Conservation (phyloP, 2,888 invertebrate genomes). For the Sycophila texana region DNA sequence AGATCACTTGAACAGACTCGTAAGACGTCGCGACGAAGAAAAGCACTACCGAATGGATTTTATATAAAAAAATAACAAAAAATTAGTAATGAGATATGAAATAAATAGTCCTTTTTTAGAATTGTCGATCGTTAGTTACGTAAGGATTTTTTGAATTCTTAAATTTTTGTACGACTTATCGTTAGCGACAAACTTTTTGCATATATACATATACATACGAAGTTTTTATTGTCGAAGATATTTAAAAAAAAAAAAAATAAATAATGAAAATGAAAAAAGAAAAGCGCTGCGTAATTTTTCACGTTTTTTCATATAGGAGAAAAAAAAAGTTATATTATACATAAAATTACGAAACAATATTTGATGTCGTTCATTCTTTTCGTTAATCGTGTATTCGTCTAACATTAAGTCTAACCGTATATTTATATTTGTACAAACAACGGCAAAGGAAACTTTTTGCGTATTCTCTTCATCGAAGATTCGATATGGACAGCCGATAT, state of each 20-base stretch:
- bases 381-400: slow-evolving; percentile 31
- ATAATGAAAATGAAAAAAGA: slow-evolving; percentile 33
- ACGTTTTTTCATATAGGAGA: slow-evolving; percentile 48
- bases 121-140: slow-evolving; percentile 49
- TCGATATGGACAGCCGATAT: background rate
- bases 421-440: slow-evolving; percentile 44
- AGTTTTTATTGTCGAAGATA: slow-evolving; percentile 47
- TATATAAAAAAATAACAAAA: slow-evolving; percentile 21
- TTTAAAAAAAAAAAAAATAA: slow-evolving; percentile 23
- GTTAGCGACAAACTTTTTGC: slow-evolving; percentile 48
- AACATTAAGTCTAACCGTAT: slow-evolving; percentile 6
- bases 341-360: slow-evolving; percentile 28
- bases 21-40: slow-evolving; percentile 22
- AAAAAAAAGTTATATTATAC: slow-evolving; percentile 45
- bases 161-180: slow-evolving; percentile 54
- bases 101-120: slow-evolving; percentile 47
- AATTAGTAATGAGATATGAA: slow-evolving; percentile 18
- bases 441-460: slow-evolving; percentile 23
- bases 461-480: slow-evolving; percentile 41
- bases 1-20: slow-evolving; percentile 9
- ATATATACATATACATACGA: slow-evolving; percentile 39
- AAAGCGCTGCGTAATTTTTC: slow-evolving; percentile 48
- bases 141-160: slow-evolving; percentile 55
- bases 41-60: slow-evolving; percentile 45
- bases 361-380: slow-evolving; percentile 45